Percentiles rank a stretch among this genome's conserved stretches.
Evolutionary conservation across 1,140 invertebrate species (phyloP).

Genomic region (Apis mellifera): DNA sequence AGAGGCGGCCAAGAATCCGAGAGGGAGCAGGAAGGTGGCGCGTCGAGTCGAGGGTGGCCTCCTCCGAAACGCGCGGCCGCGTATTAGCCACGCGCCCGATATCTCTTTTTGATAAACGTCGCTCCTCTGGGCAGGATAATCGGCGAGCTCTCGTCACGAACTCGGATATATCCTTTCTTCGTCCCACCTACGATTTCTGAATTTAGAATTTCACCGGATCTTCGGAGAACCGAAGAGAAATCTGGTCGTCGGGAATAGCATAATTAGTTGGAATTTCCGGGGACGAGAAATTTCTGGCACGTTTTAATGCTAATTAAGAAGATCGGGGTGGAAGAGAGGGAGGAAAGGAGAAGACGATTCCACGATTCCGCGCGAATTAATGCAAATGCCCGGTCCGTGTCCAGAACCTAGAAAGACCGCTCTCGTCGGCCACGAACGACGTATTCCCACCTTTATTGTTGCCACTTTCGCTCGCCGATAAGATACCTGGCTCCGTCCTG

Average conservation of each 20-base stretch:
- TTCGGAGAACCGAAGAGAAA: no score
- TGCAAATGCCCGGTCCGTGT: slow-evolving; percentile 17
- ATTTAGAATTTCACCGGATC: not conserved
- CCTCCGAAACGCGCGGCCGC: slow-evolving; percentile 32
- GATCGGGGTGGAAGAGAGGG: not conserved
- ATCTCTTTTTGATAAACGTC: not conserved
- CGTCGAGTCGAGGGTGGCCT: slow-evolving; percentile 33
- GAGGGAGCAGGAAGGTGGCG: no score
- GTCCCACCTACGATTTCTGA: not conserved
- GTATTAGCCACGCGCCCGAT: slow-evolving; percentile 43
- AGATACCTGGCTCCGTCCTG: slow-evolving; percentile 36
- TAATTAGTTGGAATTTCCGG: slow-evolving; percentile 33
- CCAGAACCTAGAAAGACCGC: not conserved
- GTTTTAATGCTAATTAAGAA: slow-evolving; percentile 42
- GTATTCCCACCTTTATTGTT: slow-evolving; percentile 16
- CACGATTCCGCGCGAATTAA: slow-evolving; percentile 15
- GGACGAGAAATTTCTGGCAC: slow-evolving; percentile 32
- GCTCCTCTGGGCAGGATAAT: no score
- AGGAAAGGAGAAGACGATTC: not conserved
- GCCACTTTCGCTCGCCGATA: slow-evolving; percentile 45
- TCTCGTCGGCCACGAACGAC: slow-evolving; percentile 5
- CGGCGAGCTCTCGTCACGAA: not conserved
- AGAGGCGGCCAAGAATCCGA: not conserved
- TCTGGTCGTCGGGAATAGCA: not conserved
- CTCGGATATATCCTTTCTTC: no score